Base-by-base conservation (phyloP, 2,797 vertebrate species). In the Hirundo rustica region DNA sequence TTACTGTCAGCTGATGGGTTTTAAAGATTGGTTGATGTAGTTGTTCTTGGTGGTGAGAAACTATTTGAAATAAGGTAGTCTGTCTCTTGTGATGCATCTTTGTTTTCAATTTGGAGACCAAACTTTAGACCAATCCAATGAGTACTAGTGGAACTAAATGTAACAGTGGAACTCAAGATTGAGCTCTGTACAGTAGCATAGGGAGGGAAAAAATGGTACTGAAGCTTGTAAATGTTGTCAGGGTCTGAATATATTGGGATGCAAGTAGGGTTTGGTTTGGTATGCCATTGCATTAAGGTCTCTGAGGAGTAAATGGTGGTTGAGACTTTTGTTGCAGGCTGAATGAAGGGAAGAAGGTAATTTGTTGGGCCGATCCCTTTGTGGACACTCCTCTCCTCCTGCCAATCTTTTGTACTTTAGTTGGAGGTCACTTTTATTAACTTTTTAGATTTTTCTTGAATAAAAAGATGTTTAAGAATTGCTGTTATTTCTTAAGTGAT, bases 41-140 rank as follows among this genome's bases (percentile, higher is more conserved):
- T 19, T 45, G 7, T 17, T 92, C 42, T 51, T 79, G 23, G 26
- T 60, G 16, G 10, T 1, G 6, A 50, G 48, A 75, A 64, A 45
- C n/a, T 42, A 38, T 70, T 9, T 40, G 36, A 81, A 81, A 32
- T 50, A 18, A 83, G n/a, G 10, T 58, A 11, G 60, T 73, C 26
- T 16, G 7, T 75, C 27, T 83, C 16, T 68, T 68, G 25, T 54
- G 20, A 30, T 82, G 32, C 17, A 18, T 54, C 25, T 61, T 68
- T n/a, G 20, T 72, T 94, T 83, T 54, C n/a, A 36, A 6, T 65
- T 38, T 23, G 42, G 70, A 50, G 58, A 42, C 21, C 15, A 55
- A 47, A 17, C 3, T 81, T 57, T 30, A 20, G 48, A 11, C 5
- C 44, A 51, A 12, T 21, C 18, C 1, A 20, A 0, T 57, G 34